phyloP scores from a whole-genome alignment of 2,888 invertebrate species.

The Petrolisthes manimaculis region DNA sequence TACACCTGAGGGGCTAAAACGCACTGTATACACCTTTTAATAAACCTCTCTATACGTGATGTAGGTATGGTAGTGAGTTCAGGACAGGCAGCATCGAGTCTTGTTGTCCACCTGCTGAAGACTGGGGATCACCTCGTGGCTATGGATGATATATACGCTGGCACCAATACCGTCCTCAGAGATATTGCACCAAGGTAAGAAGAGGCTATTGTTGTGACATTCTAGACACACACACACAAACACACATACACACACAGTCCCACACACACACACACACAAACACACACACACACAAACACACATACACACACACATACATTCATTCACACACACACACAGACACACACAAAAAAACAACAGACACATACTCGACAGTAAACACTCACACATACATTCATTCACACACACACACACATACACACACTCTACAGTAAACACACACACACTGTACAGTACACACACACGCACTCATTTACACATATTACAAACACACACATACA shows the following conservation, averaged over 20 bases:
- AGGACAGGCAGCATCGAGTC: conserved; percentile 88
- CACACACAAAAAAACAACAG: not conserved
- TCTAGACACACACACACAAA: not conserved
- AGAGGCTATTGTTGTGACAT: not conserved
- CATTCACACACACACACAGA: not conserved
- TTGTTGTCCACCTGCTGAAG: conserved; percentile 81
- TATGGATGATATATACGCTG: conserved; percentile 95
- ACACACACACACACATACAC: not conserved
- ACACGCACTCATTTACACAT: too few relatives aligned
- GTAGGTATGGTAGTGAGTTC: conserved; percentile 79
- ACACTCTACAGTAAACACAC: not conserved
- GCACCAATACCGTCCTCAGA: conserved; percentile 83
- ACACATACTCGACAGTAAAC: not conserved
- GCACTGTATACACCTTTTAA: too few relatives aligned
- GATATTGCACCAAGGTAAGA: conserved; percentile 71
- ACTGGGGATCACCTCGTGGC: conserved; percentile 91
- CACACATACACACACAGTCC: not conserved
- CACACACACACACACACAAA: not conserved
- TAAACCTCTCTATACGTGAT: not conserved
- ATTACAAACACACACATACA: too few relatives aligned
- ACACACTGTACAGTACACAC: not conserved
- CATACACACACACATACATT: not conserved
- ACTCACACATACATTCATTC: not conserved
- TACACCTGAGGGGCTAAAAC: too few relatives aligned
- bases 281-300: not conserved